These are phyloP conservation scores for Raja brachyura DNA, from an alignment of 2,113 vertebrate genomes.

Conservation along the genomic window DNA sequence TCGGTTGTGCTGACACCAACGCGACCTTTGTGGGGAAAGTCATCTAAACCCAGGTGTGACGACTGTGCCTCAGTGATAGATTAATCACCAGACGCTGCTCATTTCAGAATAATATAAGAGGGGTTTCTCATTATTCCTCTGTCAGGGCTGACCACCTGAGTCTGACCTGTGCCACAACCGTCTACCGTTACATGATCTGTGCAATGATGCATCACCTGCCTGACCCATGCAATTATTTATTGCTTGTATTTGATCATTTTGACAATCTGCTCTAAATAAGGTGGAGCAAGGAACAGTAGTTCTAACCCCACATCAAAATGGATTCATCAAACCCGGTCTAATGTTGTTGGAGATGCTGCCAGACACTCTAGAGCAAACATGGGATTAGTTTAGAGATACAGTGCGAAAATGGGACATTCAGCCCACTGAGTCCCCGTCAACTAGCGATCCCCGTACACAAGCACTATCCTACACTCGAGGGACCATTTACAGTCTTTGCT, in stretches of 20 bases:
- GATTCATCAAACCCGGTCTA: not conserved
- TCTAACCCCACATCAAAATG: not conserved
- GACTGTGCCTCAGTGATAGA: conserved; percentile 25
- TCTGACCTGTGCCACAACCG: conserved; percentile 1
- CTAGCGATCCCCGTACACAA: too few relatives aligned
- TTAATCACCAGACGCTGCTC: conserved; percentile 24
- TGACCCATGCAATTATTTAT: conserved; percentile 24
- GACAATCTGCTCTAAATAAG: conserved; percentile 23
- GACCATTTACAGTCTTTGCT: too few relatives aligned
- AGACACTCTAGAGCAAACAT: not conserved
- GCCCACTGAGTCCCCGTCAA: too few relatives aligned
- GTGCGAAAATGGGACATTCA: too few relatives aligned
- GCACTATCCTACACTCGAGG: too few relatives aligned
- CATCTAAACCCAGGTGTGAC: conserved; percentile 23
- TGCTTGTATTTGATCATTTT: not conserved
- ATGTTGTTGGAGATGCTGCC: conserved; percentile 5
- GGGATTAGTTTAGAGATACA: too few relatives aligned
- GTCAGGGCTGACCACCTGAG: conserved; percentile 21
- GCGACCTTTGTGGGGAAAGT: conserved; percentile 20
- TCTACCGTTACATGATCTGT: conserved; percentile 32
- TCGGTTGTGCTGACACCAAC: not conserved
- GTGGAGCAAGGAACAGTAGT: not conserved
- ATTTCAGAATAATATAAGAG: not conserved
- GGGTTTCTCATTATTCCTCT: conserved; percentile 17
- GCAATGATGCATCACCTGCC: conserved; percentile 9